These are phyloP conservation scores for Diploscapter pachys DNA, from an alignment of 1,140 invertebrate genomes.

Conservation along the genomic window DNA sequence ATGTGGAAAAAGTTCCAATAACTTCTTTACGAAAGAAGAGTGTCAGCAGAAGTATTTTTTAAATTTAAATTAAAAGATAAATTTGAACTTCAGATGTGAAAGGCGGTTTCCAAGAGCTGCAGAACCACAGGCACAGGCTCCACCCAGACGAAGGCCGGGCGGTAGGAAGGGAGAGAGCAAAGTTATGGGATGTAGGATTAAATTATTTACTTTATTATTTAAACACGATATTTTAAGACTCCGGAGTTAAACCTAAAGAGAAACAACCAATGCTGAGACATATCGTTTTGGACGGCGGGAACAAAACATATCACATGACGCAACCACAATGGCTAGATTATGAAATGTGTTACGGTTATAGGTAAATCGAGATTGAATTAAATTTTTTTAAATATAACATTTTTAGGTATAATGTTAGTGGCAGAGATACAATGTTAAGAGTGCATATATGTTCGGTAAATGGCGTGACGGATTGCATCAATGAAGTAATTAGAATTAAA, in stretches of 20 bases:
- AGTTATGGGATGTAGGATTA: constrained; percentile 21
- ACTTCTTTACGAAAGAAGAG: constrained; percentile 42
- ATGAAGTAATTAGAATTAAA: constrained; percentile 18
- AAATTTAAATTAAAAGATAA: neutral
- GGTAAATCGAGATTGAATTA: neutral
- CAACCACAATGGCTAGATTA: constrained; percentile 41
- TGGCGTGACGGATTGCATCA: constrained; percentile 19
- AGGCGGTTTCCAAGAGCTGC: constrained; percentile 23
- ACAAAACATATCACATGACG: constrained; percentile 34
- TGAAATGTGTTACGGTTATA: constrained; percentile 31
- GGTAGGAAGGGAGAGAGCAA: neutral
- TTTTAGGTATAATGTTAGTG: constrained; percentile 39
- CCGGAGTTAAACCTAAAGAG: constrained; percentile 28
- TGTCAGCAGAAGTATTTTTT: constrained; percentile 40
- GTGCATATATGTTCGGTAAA: constrained; percentile 33
- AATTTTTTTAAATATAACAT: neutral
- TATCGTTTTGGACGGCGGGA: constrained; percentile 29
- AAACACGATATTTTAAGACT: constrained; percentile 12
- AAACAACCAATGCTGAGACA: constrained; percentile 38
- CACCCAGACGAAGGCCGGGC: neutral
- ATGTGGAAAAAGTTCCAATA: constrained; percentile 50
- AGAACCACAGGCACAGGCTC: constrained; percentile 8
- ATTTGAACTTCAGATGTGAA: constrained; percentile 14
- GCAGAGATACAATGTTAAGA: constrained; percentile 27
- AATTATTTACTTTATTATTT: neutral